A percentile compares a stretch with the other conserved stretches of the same genome.
These are phyloP conservation scores for Cheirogaleus major DNA, from an alignment of 2,797 vertebrate genomes.

Conservation along the genomic window DNA sequence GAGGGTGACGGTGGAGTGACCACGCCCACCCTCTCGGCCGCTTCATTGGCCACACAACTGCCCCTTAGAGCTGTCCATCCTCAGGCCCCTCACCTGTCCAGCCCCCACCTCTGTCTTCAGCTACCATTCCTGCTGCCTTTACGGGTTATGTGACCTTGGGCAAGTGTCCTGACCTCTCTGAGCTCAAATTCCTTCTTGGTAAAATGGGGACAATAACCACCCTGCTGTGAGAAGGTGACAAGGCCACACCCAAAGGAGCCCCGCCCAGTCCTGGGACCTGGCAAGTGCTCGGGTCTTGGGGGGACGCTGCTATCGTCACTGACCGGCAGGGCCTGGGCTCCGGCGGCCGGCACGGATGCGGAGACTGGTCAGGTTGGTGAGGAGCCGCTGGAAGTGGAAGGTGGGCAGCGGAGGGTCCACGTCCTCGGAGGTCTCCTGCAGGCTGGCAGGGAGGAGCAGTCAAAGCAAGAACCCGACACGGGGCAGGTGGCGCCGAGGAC, in stretches of 20 bases:
- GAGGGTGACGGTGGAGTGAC: no score
- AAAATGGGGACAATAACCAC: no score
- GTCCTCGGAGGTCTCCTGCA: constrained; percentile 88
- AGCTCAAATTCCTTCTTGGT: neutral
- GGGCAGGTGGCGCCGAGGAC: neutral
- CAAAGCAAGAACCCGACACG: accelerated
- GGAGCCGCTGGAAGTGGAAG: constrained; percentile 91
- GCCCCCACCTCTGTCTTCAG: neutral
- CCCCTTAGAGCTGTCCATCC: neutral
- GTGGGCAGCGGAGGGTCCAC: constrained; percentile 80
- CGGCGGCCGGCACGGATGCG: constrained; percentile 83
- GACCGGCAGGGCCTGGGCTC: neutral
- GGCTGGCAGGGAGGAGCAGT: constrained; percentile 80
- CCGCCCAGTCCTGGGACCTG: neutral
- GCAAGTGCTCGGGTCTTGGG: no score
- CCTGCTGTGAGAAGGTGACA: neutral
- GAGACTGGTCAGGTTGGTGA: constrained; percentile 90
- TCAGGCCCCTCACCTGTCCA: neutral
- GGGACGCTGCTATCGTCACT: neutral
- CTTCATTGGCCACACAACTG: neutral
- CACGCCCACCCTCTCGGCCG: neutral
- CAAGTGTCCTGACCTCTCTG: neutral
- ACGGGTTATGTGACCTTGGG: accelerated
- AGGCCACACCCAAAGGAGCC: neutral
- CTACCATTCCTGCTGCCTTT: neutral